Evolutionary conservation across 2,113 vertebrate species (phyloP), one percentile per base, ranked within the genome.

Genomic region (Chlamydotis undulata): DNA sequence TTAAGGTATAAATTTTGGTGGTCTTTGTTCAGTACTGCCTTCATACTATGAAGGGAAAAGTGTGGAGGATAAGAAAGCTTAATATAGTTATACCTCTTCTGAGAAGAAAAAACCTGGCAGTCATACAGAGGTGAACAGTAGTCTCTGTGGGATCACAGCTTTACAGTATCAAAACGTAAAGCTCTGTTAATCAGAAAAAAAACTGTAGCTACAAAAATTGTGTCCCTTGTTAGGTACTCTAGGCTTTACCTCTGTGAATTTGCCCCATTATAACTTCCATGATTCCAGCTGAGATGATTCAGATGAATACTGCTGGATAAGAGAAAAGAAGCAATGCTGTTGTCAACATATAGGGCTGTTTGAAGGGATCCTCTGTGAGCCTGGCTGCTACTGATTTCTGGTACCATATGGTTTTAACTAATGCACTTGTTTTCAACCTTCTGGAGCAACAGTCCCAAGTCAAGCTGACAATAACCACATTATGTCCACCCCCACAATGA

Each of bases 101-200:
- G 47, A 91, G 84, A 65, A 68, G 33, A 41, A 57, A 57, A 61
- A 6, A 90, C 31, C 47, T 50, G 17, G 33, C 15, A 80, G 23
- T n/a, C 43, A 33, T 15, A 65, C 25, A 70, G 63, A 91, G 67
- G 68, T 45, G 68, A 96, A n/a, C 74, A 83, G 59, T 47, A 69
- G 37, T 47, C 55, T 90, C 69, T 88, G 65, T 83, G 25, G 12
- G 33, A 70, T 83, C 83, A 80, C 31, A 81, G 50, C 35, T 92
- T 74, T 59, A 43, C 10, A 63, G 14, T 18, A 70, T 23, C 55
- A 86, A 91, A 90, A 92, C 4, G 14, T 77, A 88, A 91, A 90
- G 33, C n/a, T 93, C 79, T 55, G 45, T 69, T 83, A 78, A 83
- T 94, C 81, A 90, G 68, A 89, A 78, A 65, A 68, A 82, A 93